Base-by-base conservation (phyloP, 2,888 invertebrate genomes). In the Apoda limacodes region DNA sequence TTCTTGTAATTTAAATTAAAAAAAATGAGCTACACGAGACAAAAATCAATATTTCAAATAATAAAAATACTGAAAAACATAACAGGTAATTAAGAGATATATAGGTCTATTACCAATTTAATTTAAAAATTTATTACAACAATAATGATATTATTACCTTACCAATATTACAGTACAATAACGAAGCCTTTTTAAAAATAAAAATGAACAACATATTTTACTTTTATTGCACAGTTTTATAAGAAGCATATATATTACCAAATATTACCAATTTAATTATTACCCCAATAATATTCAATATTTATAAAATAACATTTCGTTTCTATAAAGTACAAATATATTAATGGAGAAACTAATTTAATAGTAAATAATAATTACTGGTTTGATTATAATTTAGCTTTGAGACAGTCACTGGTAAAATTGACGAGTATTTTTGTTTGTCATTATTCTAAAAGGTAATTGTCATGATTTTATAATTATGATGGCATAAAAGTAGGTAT, bases 141-240 rank as follows among this genome's bases (percentile, higher is more conserved):
- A 71, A 69, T 66, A 60, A 64, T 61, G 52, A 56, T 56, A 51
- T n/a, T n/a, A 45, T 54, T 54, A 61, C 55, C 58, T 63, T 62
- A 61, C n/a, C n/a, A n/a, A n/a, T n/a, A n/a, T n/a, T n/a, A 68
- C 55, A 50, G 59, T 62, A 61, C 46, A 51, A 52, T 58, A 61
- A 64, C 60, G 51, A 64, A 68, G 66, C 66, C 46, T 57, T 54
- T n/a, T n/a, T 55, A 52, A 48, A 47, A 65, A 63, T 59, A 45
- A 55, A 65, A 71, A 64, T 58, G 49, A 71, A 67, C 60, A 67
- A 64, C 55, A 44, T 52, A 58, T 58, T 58, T 52, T 61, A 66
- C 59, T 61, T 58, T 52, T 80, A 80, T 80, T 80, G 80, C 80
- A 80, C 80, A 66, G 56, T 60, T 60, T n/a, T n/a, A n/a, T n/a